Evolutionary conservation across 1,140 invertebrate genomes (phyloP).

Genomic region (Tyrophagus putrescentiae): DNA sequence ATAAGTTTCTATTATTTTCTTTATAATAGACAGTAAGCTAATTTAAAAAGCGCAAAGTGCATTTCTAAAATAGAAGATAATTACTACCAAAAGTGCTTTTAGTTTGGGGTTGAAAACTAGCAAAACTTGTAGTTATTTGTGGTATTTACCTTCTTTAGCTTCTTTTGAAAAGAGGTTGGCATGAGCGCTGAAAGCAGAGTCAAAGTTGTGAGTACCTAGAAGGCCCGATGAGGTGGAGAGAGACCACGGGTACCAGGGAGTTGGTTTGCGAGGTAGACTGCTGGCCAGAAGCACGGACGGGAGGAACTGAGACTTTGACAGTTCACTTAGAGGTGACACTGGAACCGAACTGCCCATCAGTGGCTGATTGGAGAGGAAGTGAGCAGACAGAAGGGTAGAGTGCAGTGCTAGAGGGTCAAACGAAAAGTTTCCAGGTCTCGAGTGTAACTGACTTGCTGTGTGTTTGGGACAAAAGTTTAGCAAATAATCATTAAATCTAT

Average conservation of each 20-base stretch:
- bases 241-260: constrained; percentile 27
- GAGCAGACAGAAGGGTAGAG: constrained; percentile 1
- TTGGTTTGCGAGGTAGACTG: constrained; percentile 24
- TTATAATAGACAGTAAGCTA: not conserved
- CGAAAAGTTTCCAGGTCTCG: not conserved
- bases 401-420: not conserved
- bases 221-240: not conserved
- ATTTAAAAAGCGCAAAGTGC: not conserved
- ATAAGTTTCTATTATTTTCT: not conserved
- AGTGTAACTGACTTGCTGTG: not conserved
- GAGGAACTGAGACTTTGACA: constrained; percentile 5
- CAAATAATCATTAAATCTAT: not conserved
- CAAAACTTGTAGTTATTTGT: not conserved
- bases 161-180: constrained; percentile 4
- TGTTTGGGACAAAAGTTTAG: not conserved
- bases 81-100: not conserved
- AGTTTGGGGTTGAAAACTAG: not conserved
- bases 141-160: constrained; percentile 15
- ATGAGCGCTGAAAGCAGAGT: not conserved
- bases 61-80: not conserved
- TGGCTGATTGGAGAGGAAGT: constrained; percentile 8
- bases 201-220: not conserved
- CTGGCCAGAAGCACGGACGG: constrained; percentile 21
- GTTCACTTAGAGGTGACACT: not conserved
- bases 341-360: not conserved